Evolutionary conservation across 2,888 invertebrate species (phyloP).

Genomic region (Periphyllus acericola): DNA sequence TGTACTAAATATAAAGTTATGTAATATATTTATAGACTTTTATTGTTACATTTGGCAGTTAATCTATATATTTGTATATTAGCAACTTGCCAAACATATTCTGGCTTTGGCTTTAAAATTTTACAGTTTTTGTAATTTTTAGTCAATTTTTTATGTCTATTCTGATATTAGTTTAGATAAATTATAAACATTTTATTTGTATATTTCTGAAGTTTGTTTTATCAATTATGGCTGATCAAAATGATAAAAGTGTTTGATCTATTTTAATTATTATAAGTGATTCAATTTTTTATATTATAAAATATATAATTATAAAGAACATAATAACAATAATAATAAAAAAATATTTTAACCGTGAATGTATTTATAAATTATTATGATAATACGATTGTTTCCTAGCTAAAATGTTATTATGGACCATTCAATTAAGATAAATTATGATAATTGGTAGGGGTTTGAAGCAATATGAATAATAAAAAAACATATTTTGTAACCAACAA

Average conservation of each 20-base stretch:
- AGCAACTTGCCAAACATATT: background rate
- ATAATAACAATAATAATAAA: background rate
- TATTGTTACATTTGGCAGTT: constrained; percentile 35
- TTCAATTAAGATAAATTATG: too few relatives aligned
- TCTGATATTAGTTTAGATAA: background rate
- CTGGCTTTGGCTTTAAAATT: background rate
- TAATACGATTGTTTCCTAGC: background rate
- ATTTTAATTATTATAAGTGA: background rate
- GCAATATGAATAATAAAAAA: too few relatives aligned
- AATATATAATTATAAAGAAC: background rate
- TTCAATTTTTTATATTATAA: background rate
- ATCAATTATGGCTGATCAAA: background rate
- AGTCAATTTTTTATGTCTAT: constrained; percentile 3
- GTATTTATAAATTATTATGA: background rate
- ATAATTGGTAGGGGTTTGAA: too few relatives aligned
- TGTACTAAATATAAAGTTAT: constrained; percentile 38
- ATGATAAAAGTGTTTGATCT: too few relatives aligned
- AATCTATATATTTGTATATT: background rate
- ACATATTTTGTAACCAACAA: too few relatives aligned
- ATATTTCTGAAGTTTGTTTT: background rate
- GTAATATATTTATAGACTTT: constrained; percentile 11
- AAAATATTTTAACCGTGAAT: background rate
- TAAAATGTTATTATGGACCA: too few relatives aligned
- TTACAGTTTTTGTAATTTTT: background rate
- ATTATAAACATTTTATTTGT: background rate